Evolutionary conservation across 1,140 invertebrate genomes (phyloP).

Genomic region (Thaumatotibia leucotreta): DNA sequence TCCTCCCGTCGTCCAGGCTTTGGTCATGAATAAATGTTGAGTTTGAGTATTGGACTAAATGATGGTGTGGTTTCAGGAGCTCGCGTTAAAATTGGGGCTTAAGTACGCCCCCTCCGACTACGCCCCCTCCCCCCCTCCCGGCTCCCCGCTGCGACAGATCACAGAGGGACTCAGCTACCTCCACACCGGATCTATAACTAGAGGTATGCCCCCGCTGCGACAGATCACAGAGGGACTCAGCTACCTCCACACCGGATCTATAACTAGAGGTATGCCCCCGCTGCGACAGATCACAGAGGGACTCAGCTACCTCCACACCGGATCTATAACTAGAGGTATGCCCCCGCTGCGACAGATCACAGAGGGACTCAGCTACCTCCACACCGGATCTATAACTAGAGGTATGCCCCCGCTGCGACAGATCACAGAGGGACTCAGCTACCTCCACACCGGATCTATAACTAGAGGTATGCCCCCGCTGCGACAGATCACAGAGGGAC

Average conservation of each 20-base stretch:
- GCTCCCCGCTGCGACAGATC: constrained; percentile 67
- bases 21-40: no score
- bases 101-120: constrained; percentile 46
- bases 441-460: no score
- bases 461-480: no score
- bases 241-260: neutral
- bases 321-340: no score
- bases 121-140: constrained; percentile 46
- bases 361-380: constrained; percentile 78
- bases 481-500: no score
- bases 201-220: constrained; percentile 59
- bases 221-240: no score
- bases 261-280: no score
- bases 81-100: constrained; percentile 53
- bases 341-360: constrained; percentile 69
- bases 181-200: constrained; percentile 85
- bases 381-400: constrained; percentile 87
- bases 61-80: constrained; percentile 41
- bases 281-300: no score
- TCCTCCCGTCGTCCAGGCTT: no score
- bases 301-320: constrained; percentile 23
- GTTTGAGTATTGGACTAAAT: no score
- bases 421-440: no score
- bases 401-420: no score
- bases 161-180: constrained; percentile 79